Evolutionary conservation across 1,140 invertebrate species (phyloP).

Genomic region (Semibalanus balanoides): DNA sequence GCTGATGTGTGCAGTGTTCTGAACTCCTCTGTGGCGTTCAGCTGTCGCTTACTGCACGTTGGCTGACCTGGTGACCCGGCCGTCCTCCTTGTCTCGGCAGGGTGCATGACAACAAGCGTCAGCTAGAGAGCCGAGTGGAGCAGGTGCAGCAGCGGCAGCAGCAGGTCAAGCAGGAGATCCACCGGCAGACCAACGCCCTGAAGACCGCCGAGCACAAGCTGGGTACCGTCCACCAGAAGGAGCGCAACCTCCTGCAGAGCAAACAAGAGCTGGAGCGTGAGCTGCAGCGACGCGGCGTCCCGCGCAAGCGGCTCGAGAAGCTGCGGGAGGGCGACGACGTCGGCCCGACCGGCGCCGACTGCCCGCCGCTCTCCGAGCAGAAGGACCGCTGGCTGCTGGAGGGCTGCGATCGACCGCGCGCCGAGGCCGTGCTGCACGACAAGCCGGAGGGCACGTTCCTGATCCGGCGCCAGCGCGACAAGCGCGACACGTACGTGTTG

Average conservation of each 20-base stretch:
- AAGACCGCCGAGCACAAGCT: background rate
- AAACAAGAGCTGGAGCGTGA: background rate
- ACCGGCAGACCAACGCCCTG: slow-evolving; percentile 55
- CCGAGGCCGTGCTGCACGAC: slow-evolving; percentile 52
- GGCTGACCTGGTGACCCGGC: too few species aligned
- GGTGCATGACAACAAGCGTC: slow-evolving; percentile 58
- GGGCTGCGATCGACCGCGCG: slow-evolving; percentile 56
- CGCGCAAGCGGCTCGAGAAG: background rate
- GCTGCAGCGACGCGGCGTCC: background rate
- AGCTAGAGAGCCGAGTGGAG: slow-evolving; percentile 51
- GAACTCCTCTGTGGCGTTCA: too few species aligned
- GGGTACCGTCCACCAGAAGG: background rate
- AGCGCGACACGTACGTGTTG: background rate
- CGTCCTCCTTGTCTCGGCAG: too few species aligned
- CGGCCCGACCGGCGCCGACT: too few species aligned
- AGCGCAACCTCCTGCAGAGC: background rate
- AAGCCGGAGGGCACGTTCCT: slow-evolving; percentile 80
- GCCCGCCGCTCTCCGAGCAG: too few species aligned
- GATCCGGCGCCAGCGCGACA: slow-evolving; percentile 39
- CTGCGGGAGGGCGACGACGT: too few species aligned
- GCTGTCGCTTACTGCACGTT: too few species aligned
- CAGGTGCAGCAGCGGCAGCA: slow-evolving; percentile 53
- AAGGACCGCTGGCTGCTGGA: slow-evolving; percentile 45
- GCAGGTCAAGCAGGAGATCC: slow-evolving; percentile 57
- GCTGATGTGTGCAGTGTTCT: too few species aligned